Evolutionary conservation across 2,797 vertebrate genomes (phyloP).

Genomic region (Silurus aristotelis): DNA sequence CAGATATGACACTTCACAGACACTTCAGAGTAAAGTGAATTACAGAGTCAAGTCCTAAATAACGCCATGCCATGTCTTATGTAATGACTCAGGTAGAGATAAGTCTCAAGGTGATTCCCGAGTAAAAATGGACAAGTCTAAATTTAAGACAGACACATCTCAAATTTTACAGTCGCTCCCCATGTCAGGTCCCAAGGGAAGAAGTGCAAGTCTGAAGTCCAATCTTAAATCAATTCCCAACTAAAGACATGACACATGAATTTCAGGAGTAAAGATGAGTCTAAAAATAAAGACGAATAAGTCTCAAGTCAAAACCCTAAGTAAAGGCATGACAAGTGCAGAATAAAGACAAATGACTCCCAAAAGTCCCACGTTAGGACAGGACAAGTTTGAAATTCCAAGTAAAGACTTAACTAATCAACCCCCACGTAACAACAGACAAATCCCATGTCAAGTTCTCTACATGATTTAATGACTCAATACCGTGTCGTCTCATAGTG

Average conservation of each 20-base stretch:
- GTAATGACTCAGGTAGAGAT: no score
- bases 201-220: background rate
- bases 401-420: background rate
- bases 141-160: background rate
- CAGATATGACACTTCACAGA: no score
- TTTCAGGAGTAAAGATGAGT: no score
- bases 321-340: background rate
- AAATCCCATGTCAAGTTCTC: background rate
- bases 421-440: background rate
- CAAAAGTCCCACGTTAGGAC: background rate
- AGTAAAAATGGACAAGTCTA: background rate
- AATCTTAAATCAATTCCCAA: no score
- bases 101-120: background rate
- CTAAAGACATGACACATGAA: no score
- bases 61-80: no score
- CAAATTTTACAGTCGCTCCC: no score
- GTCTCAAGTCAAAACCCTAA: no score
- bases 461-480: no score
- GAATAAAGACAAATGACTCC: background rate
- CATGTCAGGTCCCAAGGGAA: background rate
- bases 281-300: no score
- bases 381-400: background rate
- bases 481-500: no score
- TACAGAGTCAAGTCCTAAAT: background rate
- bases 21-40: no score